These are phyloP conservation scores for Mystacornis crossleyi DNA, from an alignment of 2,113 vertebrate genomes.

Conservation along the genomic window DNA sequence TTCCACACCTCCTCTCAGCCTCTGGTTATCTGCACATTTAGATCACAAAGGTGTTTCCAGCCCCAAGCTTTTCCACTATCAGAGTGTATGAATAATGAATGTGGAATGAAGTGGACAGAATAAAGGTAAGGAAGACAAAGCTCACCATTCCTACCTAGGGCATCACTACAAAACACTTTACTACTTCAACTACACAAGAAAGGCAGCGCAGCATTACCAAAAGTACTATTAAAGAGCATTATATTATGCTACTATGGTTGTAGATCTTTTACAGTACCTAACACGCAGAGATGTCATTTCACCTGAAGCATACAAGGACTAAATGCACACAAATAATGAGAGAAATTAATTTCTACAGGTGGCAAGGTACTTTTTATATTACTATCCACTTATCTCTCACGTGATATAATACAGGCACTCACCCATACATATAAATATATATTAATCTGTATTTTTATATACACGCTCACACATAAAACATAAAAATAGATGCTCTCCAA, in stretches of 20 bases:
- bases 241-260: background rate
- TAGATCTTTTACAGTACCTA: conserved; percentile 12
- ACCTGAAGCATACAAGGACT: background rate
- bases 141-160: background rate
- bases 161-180: background rate
- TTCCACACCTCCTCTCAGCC: background rate
- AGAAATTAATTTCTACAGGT: background rate
- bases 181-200: background rate
- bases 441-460: background rate
- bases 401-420: background rate
- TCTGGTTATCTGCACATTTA: background rate
- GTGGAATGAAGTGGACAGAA: background rate
- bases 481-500: background rate
- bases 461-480: background rate
- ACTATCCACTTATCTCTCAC: background rate
- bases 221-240: background rate
- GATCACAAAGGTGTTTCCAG: background rate
- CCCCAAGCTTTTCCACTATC: background rate
- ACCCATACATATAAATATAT: background rate
- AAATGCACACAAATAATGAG: background rate
- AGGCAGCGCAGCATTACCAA: background rate
- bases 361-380: background rate
- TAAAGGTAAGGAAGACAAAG: background rate
- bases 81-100: background rate
- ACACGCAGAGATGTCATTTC: background rate